Conservation (phyloP, 2,888 invertebrate genomes). For the Busseola fusca region DNA sequence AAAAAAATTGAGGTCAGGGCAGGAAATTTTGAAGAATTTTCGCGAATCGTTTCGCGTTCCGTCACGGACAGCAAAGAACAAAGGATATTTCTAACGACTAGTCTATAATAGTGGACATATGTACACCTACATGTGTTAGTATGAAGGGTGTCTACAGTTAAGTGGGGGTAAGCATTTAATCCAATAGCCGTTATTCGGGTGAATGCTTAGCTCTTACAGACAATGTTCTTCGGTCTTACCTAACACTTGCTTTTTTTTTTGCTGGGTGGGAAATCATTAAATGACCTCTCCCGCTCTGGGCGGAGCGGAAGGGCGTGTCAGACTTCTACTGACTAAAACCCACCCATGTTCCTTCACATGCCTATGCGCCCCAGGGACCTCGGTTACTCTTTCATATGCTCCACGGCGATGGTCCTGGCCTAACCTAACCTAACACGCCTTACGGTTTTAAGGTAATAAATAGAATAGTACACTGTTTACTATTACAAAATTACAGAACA, state of each 20-base stretch:
- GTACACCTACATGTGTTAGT: background rate
- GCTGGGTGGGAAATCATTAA: no score
- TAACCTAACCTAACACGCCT: no score
- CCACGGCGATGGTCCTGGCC: no score
- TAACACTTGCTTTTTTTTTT: background rate
- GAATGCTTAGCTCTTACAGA: conserved; percentile 15
- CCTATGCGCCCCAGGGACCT: no score
- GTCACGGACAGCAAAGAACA: background rate
- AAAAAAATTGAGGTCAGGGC: no score
- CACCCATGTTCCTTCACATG: no score
- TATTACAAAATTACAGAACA: no score
- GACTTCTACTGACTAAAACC: no score
- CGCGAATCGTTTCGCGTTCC: background rate
- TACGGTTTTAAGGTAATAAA: background rate
- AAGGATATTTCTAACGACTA: background rate
- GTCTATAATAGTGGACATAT: background rate
- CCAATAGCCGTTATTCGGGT: conserved; percentile 40
- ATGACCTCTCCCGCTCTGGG: no score
- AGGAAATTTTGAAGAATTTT: background rate
- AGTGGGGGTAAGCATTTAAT: conserved; percentile 32
- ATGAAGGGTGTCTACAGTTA: conserved; percentile 1
- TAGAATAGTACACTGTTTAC: no score
- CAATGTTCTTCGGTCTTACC: background rate
- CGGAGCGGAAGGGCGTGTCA: no score
- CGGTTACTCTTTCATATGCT: no score